Evolutionary conservation across 1,140 invertebrate genomes (phyloP), one percentile per base, ranked within the genome.

Genomic region (Cepaea nemoralis): DNA sequence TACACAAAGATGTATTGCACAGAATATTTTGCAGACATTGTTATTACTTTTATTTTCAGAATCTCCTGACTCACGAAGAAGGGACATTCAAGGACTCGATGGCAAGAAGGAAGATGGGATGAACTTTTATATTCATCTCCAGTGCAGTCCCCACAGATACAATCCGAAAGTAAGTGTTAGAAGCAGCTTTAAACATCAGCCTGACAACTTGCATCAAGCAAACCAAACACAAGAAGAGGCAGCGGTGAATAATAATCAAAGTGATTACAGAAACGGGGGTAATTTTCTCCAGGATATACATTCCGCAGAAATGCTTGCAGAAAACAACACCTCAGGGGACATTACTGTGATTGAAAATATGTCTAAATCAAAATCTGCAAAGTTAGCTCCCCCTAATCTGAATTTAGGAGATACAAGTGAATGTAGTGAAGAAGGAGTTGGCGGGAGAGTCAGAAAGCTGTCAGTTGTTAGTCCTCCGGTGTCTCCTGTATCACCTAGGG

Each of bases 381-480:
- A 6, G 10, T 31, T 63, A 31, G 5, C 22, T 63, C n/a, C 16
- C 27, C 6, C n/a, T 14, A 63, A 31, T 63, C 59, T 63, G 6
- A 31, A 6, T 31, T 5, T 63, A 5, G 59, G 3, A 0, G 27
- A 31, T 3, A 6, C 5, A 16, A 63, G 10, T 31, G n/a, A 31
- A 12, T 31, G n/a, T 31, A 27, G 5, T 31, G n/a, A 27, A 31
- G 59, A 63, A 31, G n/a, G 33, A 6, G 6, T 1, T 2, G n/a
- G n/a, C 33, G 27, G 27, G 6, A 27, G 59, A 31, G 59, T 63
- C 2, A 33, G 77, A 40, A 79, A 79, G 39, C 63, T 79, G 14
- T 79, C 77, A 3, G 77, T 79, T 16, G 77, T 79, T 63, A 42
- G 59, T 37, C 77, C 63, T 6, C 77, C 77, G 16, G 8, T 37